Evolutionary conservation across 2,797 vertebrate genomes (phyloP).

Genomic region (Pipistrellus nathusii): DNA sequence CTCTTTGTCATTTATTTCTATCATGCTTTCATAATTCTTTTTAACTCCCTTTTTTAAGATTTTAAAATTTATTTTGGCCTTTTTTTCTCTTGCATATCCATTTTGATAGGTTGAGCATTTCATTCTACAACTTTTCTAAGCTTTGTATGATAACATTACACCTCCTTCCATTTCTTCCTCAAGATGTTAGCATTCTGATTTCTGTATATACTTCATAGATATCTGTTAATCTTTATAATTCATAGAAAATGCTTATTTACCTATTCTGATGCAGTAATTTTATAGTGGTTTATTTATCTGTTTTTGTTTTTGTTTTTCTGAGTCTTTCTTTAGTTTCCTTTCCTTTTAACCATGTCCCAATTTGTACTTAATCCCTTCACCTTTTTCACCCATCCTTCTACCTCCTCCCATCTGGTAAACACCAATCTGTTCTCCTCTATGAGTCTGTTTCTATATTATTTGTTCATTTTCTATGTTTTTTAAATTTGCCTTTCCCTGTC

Average conservation of each 20-base stretch:
- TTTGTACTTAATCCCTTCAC: too few species aligned
- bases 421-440: too few species aligned
- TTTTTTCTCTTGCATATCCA: not conserved
- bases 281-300: not conserved
- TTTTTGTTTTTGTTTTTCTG: not conserved
- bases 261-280: not conserved
- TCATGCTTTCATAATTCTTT: not conserved
- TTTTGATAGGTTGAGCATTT: not conserved
- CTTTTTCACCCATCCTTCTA: too few species aligned
- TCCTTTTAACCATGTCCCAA: not conserved
- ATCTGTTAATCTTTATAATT: not conserved
- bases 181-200: not conserved
- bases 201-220: not conserved
- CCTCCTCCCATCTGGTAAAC: too few species aligned
- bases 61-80: not conserved
- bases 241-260: not conserved
- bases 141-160: not conserved
- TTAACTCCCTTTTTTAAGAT: not conserved
- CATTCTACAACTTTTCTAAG: not conserved
- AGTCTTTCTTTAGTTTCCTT: not conserved
- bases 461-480: not conserved
- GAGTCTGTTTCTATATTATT: too few species aligned
- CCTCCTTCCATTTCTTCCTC: not conserved
- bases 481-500: not conserved
- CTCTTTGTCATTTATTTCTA: not conserved